These are phyloP conservation scores for Ispidina lecontei DNA, from an alignment of 2,797 vertebrate species.

Conservation along the genomic window DNA sequence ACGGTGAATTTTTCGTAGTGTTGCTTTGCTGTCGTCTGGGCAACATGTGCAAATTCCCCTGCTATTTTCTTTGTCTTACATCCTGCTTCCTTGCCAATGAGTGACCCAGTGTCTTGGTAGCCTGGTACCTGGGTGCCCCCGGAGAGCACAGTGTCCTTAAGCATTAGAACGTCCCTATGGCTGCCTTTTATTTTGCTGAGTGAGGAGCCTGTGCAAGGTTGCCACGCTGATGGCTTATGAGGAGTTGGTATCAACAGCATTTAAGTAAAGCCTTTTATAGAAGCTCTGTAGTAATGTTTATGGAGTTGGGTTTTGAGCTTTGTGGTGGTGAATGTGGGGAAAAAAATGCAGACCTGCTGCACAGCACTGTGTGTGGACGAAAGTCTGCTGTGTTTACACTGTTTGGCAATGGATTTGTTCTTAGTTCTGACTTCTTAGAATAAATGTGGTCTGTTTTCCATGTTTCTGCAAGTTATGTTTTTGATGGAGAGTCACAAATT, in stretches of 20 bases:
- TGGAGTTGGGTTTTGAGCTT: conserved; percentile 34
- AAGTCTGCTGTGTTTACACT: not conserved
- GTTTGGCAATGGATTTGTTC: not conserved
- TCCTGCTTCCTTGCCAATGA: conserved; percentile 43
- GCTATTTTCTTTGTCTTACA: conserved; percentile 72
- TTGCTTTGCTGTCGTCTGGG: conserved; percentile 70
- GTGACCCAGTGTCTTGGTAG: conserved; percentile 67
- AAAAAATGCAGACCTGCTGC: not conserved
- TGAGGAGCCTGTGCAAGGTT: conserved; percentile 34
- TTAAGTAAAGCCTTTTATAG: conserved; percentile 73
- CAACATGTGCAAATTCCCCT: conserved; percentile 64
- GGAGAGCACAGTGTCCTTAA: conserved; percentile 51
- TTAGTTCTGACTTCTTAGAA: not conserved
- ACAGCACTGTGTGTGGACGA: not conserved
- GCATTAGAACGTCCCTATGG: conserved; percentile 6
- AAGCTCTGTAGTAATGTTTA: not conserved
- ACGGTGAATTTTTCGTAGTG: conserved; percentile 50
- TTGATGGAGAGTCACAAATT: not conserved
- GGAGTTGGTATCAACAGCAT: conserved; percentile 74
- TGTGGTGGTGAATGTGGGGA: not conserved
- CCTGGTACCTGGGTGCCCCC: conserved; percentile 35
- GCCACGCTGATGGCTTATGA: conserved; percentile 59
- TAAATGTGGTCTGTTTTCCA: not conserved
- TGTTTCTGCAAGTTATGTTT: not conserved
- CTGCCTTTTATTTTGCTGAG: conserved; percentile 50